Conservation (phyloP, 2,113 vertebrate genomes). For the Odontophorus gujanensis region DNA sequence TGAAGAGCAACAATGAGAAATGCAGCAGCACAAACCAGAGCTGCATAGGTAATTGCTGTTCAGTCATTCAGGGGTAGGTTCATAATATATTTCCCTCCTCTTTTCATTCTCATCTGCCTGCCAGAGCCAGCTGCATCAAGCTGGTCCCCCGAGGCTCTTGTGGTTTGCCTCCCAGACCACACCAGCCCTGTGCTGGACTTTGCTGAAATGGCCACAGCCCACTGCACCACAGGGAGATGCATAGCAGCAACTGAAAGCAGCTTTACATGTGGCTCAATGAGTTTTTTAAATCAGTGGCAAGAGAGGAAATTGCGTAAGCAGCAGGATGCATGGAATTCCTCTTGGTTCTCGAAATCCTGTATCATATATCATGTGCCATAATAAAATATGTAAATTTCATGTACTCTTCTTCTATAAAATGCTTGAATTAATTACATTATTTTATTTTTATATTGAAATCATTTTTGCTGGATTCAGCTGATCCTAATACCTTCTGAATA, state of each 20-base stretch:
- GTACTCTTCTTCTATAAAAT: background rate
- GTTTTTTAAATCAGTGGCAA: background rate
- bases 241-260: background rate
- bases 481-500: background rate
- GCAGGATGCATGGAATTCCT: background rate
- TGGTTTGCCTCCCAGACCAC: background rate
- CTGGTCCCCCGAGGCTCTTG: accelerated
- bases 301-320: background rate
- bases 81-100: background rate
- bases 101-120: background rate
- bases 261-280: background rate
- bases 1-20: background rate
- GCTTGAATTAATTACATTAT: background rate
- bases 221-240: background rate
- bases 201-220: background rate
- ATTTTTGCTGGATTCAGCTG: background rate
- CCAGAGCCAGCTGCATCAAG: accelerated
- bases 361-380: background rate
- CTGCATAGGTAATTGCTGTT: background rate
- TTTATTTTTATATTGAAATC: background rate
- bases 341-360: background rate
- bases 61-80: background rate
- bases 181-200: background rate
- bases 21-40: background rate
- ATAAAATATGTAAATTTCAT: background rate